phyloP scores from a whole-genome alignment of 2,113 vertebrate species.

The Azemiops feae region DNA sequence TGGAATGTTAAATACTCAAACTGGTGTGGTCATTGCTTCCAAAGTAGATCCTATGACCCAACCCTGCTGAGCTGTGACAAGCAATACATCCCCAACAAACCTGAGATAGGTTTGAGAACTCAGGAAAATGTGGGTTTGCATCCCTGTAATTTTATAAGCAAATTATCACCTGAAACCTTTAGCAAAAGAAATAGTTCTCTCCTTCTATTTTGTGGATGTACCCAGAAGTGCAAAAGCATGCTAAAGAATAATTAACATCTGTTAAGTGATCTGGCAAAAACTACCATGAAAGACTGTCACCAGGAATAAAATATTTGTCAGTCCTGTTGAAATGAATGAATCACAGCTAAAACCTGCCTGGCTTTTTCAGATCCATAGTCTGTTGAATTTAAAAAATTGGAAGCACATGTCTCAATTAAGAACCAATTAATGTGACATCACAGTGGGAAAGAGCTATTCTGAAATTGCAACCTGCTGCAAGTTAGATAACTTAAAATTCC shows the following conservation, averaged over 20 bases:
- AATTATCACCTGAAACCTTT: neutral
- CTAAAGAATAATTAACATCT: constrained; percentile 2
- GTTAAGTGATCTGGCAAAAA: constrained; percentile 2
- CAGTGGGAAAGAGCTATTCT: constrained; percentile 55
- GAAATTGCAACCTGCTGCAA: constrained; percentile 56
- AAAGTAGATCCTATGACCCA: neutral
- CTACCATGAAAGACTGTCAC: constrained; percentile 11
- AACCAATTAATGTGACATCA: constrained; percentile 70
- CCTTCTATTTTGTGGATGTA: neutral
- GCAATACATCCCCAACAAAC: neutral
- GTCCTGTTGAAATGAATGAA: constrained; percentile 18
- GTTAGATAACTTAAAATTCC: constrained; percentile 62
- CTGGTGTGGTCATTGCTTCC: neutral
- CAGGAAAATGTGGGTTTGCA: neutral
- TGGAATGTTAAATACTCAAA: neutral
- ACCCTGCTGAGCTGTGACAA: neutral
- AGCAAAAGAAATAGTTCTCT: neutral
- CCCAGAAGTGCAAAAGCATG: neutral
- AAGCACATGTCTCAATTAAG: constrained; percentile 68
- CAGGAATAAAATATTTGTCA: constrained; percentile 4
- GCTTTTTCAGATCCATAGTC: constrained; percentile 58
- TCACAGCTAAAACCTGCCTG: constrained; percentile 40
- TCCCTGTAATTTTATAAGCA: neutral
- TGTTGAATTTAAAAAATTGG: constrained; percentile 68
- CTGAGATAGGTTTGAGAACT: neutral